Percentiles rank a stretch among this genome's conserved stretches.
phyloP scores from a whole-genome alignment of 2,797 vertebrate species.

The Acanthurus leucopareius region DNA sequence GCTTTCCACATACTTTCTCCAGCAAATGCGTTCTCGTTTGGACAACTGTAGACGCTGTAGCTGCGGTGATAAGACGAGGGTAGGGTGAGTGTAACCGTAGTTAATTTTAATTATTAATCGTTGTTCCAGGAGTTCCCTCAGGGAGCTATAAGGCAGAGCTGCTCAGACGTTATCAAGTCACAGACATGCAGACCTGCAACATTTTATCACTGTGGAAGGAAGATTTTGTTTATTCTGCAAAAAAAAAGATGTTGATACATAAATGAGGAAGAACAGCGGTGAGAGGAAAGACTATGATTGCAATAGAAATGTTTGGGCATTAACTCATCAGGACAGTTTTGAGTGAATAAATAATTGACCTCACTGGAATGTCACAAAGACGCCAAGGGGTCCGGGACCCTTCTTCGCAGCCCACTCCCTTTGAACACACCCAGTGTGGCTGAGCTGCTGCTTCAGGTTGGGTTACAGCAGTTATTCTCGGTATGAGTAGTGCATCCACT shows the following conservation, averaged over 20 bases:
- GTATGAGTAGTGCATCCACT: slow-evolving; percentile 37
- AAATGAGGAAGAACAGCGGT: not conserved
- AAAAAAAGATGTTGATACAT: not conserved
- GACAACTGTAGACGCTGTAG: slow-evolving; percentile 25
- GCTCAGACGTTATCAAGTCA: slow-evolving; percentile 1
- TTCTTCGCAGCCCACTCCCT: slow-evolving; percentile 21
- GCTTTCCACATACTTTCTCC: slow-evolving; percentile 33
- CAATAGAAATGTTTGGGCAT: not conserved
- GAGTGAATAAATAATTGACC: not conserved
- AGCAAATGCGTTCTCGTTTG: slow-evolving; percentile 10
- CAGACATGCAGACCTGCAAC: not conserved
- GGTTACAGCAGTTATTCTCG: slow-evolving; percentile 56
- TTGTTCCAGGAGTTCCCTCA: slow-evolving; percentile 43
- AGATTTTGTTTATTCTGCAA: not conserved
- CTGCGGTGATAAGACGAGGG: not conserved
- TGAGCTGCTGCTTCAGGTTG: slow-evolving; percentile 44
- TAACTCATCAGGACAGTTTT: not conserved
- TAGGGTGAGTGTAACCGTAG: slow-evolving; percentile 31
- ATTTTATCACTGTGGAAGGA: not conserved
- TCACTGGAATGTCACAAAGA: slow-evolving; percentile 22
- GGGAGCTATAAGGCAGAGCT: slow-evolving; percentile 12
- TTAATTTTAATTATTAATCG: slow-evolving; percentile 66
- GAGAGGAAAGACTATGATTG: not conserved
- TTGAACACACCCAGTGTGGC: slow-evolving; percentile 35
- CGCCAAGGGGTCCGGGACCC: not conserved